These are phyloP conservation scores for Lasius fuliginosus DNA, from an alignment of 2,888 invertebrate species.

Conservation along the genomic window DNA sequence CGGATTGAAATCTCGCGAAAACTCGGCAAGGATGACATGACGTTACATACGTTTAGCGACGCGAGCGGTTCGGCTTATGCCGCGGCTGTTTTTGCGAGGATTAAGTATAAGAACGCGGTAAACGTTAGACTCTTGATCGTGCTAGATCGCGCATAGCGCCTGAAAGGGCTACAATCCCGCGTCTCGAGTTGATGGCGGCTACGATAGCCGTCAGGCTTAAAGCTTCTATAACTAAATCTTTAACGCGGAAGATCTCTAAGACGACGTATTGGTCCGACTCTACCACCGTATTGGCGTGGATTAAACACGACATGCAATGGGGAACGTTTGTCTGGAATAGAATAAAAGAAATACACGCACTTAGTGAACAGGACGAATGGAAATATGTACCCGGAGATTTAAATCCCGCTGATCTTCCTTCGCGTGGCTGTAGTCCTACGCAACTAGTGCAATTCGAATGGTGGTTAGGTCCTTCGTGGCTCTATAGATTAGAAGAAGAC, in stretches of 20 bases:
- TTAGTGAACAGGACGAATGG: slow-evolving; percentile 67
- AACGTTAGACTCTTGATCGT: neutral
- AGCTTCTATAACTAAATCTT: no score
- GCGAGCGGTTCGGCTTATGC: neutral
- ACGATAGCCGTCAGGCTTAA: slow-evolving; percentile 5
- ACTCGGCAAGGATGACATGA: slow-evolving; percentile 44
- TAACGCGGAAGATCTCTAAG: no score
- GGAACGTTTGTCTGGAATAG: slow-evolving; percentile 32
- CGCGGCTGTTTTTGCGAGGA: neutral
- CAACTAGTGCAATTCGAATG: slow-evolving; percentile 33
- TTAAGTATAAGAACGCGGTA: neutral
- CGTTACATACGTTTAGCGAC: slow-evolving; percentile 66
- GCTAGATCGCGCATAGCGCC: neutral
- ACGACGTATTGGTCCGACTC: slow-evolving; percentile 67
- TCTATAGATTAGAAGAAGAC: neutral
- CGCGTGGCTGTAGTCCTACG: slow-evolving; percentile 67
- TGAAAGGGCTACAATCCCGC: slow-evolving; percentile 32
- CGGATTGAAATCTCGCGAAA: slow-evolving; percentile 68
- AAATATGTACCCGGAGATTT: slow-evolving; percentile 75
- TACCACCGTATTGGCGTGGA: slow-evolving; percentile 71
- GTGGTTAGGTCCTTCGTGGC: slow-evolving; percentile 38
- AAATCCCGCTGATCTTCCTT: slow-evolving; percentile 81
- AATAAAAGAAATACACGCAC: slow-evolving; percentile 70
- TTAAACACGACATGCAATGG: slow-evolving; percentile 62
- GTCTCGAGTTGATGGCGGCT: slow-evolving; percentile 31